These are phyloP conservation scores for Nasonia oneida DNA, from an alignment of 2,888 invertebrate genomes.

Conservation along the genomic window DNA sequence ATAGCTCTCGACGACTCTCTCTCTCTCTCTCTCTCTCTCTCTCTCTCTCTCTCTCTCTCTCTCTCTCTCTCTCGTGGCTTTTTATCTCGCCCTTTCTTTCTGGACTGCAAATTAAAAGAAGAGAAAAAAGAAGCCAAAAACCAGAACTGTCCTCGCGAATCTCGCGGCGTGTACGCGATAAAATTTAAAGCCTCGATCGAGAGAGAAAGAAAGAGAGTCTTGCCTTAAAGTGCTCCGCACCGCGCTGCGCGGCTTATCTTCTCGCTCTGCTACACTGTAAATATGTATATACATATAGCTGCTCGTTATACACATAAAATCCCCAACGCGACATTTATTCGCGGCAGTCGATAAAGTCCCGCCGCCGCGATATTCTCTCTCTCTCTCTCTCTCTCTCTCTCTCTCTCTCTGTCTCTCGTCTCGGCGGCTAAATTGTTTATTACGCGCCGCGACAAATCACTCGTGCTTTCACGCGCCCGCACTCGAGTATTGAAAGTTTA, in stretches of 20 bases:
- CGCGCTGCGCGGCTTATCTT: constrained; percentile 1
- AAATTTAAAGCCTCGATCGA: constrained; percentile 49
- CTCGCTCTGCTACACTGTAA: not conserved
- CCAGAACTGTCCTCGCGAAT: constrained; percentile 18
- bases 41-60: not conserved
- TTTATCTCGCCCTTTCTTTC: not conserved
- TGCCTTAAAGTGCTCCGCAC: not conserved
- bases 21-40: not conserved
- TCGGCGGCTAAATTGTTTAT: constrained; percentile 5
- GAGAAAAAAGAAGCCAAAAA: not conserved
- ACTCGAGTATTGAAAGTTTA: not conserved
- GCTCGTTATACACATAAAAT: not conserved
- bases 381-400: not conserved
- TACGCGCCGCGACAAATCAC: not conserved
- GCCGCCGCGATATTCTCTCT: not conserved
- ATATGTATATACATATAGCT: not conserved
- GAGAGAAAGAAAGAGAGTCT: not conserved
- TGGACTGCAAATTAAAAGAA: not conserved
- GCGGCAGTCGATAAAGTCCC: constrained; percentile 15
- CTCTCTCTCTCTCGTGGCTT: not conserved
- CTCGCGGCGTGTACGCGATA: constrained; percentile 16
- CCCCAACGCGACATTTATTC: not conserved
- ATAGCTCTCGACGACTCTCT: not conserved
- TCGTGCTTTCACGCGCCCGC: not conserved
- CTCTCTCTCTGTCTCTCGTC: not conserved